Percentiles rank a stretch among this genome's conserved stretches.
These are phyloP conservation scores for Coelopa pilipes DNA, from an alignment of 2,888 invertebrate species.

Conservation along the genomic window DNA sequence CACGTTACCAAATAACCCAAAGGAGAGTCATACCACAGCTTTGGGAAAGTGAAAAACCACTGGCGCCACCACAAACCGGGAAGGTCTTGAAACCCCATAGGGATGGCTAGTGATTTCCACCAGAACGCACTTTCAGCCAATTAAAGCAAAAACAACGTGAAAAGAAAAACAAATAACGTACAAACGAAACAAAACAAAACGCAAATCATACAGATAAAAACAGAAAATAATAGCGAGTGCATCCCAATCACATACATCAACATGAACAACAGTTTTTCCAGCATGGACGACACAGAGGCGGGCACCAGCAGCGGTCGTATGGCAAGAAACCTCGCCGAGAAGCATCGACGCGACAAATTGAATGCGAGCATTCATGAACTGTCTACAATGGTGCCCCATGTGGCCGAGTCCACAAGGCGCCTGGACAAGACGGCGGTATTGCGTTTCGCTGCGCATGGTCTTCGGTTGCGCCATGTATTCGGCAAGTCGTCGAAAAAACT, in stretches of 20 bases:
- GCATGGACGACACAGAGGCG: background rate
- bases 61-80: conserved; percentile 37
- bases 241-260: conserved; percentile 25
- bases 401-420: conserved; percentile 82
- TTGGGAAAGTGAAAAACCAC: conserved; percentile 26
- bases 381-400: conserved; percentile 83
- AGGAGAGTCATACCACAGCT: conserved; percentile 30
- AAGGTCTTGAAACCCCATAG: conserved; percentile 50
- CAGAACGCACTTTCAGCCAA: conserved; percentile 31
- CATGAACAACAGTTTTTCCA: conserved; percentile 15
- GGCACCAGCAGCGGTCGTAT: conserved; percentile 74
- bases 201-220: background rate
- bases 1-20: conserved; percentile 25
- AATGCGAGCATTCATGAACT: conserved; percentile 87
- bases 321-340: conserved; percentile 89
- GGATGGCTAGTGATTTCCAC: conserved; percentile 44
- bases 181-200: conserved; percentile 39
- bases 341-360: conserved; percentile 88
- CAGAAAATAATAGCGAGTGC: conserved; percentile 28
- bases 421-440: conserved; percentile 92
- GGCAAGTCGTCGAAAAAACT: conserved; percentile 51
- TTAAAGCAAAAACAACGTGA: conserved; percentile 27
- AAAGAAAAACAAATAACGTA: conserved; percentile 29
- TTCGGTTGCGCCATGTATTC: conserved; percentile 78
- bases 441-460: conserved; percentile 85